Evolutionary conservation across 2,888 invertebrate species (phyloP), one percentile per base, ranked within the genome.

Genomic region (Disparrhopalites patrizii): DNA sequence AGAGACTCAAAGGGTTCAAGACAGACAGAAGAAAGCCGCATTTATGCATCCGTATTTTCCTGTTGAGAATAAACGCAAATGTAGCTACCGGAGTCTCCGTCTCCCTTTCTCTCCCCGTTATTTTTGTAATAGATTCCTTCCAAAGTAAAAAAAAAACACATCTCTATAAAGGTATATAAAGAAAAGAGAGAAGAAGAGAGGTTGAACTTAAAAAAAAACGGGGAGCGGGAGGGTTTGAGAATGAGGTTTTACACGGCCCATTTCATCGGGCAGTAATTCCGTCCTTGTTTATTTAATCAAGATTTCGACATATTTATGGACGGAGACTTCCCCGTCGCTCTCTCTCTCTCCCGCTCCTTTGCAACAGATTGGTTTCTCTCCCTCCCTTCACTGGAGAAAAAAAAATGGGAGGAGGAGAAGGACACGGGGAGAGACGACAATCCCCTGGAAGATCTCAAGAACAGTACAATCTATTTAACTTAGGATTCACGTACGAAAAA

Each of bases 261-360:
- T 75, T 75, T 72, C 73, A 72, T 75, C 71, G 67, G 67, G 70
- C 68, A 71, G 73, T 74, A 73, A 75, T 73, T 75, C 71, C 68
- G 69, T 64, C 67, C 73, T 75, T 75, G 74, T 73, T 73, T 75
- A 75, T 75, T 75, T 75, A 75, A 75, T 75, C 74, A 75, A 70
- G 71, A 72, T 73, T 73, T 73, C 69, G 73, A 75, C 74, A 75
- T 75, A 75, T 75, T 75, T 75, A 73, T 75, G 69, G 69, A 69
- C 52, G 60, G 58, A 57, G 58, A 55, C 61, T 68, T 68, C 65
- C 62, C 66, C 66, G 65, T 71, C 71, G n/a, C n/a, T n/a, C n/a
- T n/a, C n/a, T n/a, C n/a, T n/a, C n/a, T n/a, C n/a, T n/a, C n/a
- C n/a, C n/a, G n/a, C n/a, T n/a, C n/a, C n/a, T n/a, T 68, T 66